Conservation (phyloP, 2,888 invertebrate species). For the Callosobruchus maculatus region DNA sequence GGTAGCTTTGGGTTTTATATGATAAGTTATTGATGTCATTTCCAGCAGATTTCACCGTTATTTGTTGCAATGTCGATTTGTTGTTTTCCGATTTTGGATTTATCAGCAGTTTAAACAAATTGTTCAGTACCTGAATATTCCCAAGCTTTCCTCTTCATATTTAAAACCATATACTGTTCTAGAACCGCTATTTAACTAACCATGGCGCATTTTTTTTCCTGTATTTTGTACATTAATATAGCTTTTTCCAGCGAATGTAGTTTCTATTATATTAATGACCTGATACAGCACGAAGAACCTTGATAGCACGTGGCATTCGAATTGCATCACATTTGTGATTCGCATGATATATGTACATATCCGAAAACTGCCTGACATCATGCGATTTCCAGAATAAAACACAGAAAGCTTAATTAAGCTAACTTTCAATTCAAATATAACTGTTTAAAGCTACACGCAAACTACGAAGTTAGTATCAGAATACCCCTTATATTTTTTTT, state of each 20-base stretch:
- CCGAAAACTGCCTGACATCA: neutral
- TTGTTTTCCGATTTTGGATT: no score
- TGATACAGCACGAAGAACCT: neutral
- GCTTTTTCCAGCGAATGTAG: neutral
- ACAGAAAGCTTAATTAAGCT: neutral
- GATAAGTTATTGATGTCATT: no score
- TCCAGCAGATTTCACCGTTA: no score
- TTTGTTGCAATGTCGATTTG: no score
- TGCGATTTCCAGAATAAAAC: neutral
- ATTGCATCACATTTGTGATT: neutral
- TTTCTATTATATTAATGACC: neutral
- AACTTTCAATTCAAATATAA: neutral
- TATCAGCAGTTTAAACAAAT: no score
- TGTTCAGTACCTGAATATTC: no score
- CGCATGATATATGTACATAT: neutral
- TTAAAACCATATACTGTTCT: no score
- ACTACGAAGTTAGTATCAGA: neutral
- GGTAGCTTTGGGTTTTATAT: no score
- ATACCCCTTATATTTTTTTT: neutral
- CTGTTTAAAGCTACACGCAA: neutral
- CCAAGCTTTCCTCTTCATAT: no score
- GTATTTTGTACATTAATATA: no score
- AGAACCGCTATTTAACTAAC: no score
- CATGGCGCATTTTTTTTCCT: no score
- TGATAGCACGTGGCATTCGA: neutral